These are phyloP conservation scores for Tiliqua scincoides DNA, from an alignment of 2,113 vertebrate genomes.

Conservation along the genomic window DNA sequence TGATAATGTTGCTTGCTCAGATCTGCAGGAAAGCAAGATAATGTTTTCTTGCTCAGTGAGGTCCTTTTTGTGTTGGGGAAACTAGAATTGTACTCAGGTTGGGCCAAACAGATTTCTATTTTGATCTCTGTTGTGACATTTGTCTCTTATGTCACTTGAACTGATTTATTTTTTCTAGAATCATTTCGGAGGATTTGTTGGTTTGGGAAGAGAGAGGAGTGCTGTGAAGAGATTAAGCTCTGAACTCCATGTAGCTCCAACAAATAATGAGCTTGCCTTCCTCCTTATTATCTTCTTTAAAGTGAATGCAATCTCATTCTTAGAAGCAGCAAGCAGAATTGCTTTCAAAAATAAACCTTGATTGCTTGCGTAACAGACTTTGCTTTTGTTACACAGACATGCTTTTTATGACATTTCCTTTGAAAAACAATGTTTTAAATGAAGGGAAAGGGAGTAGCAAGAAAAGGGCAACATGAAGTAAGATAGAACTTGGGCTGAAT, in stretches of 20 bases:
- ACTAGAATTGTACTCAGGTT: no score
- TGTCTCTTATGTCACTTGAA: no score
- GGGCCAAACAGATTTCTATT: no score
- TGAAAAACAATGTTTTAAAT: slow-evolving; percentile 58
- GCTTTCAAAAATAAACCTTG: slow-evolving; percentile 39
- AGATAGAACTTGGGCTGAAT: slow-evolving; percentile 40
- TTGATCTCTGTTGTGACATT: no score
- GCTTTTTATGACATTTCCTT: slow-evolving; percentile 53
- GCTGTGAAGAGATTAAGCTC: not conserved
- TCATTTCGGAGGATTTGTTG: not conserved
- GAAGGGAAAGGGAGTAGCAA: slow-evolving; percentile 48
- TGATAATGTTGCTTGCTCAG: no score
- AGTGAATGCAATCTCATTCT: not conserved
- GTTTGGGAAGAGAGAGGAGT: not conserved
- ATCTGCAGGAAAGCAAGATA: no score
- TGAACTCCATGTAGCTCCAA: slow-evolving; percentile 17
- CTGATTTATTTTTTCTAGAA: no score
- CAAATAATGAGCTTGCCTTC: slow-evolving; percentile 13
- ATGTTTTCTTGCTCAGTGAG: no score
- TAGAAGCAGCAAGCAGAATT: slow-evolving; percentile 33
- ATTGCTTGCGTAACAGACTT: slow-evolving; percentile 41
- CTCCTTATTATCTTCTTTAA: slow-evolving; percentile 22
- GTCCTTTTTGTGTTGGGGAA: no score
- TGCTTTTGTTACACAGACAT: slow-evolving; percentile 37
- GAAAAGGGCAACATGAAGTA: slow-evolving; percentile 37